Base-by-base conservation (phyloP, 2,113 vertebrate species). In the Malurus elegans region DNA sequence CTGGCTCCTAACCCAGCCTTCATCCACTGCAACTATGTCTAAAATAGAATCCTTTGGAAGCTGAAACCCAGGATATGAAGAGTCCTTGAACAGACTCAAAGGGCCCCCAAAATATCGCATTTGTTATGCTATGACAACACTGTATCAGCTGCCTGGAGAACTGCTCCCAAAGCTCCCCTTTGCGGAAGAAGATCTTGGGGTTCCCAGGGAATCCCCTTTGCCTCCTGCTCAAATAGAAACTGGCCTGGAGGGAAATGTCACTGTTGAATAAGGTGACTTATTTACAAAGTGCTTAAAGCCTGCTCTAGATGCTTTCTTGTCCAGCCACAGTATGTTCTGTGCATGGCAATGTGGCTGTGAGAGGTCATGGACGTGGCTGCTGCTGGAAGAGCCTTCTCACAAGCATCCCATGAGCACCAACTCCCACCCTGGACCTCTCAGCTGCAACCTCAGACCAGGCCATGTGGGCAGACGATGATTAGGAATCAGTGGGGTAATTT, bases 161-260 rank as follows among this genome's bases (percentile, higher is more conserved):
- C n/a, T 79, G 54, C 31, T 76, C 9, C 24, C n/a, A 44, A 34
- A 67, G 9, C 12, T 60, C 4, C 25, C 53, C 4, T 51, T 56
- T 32, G 58, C 31, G 19, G 28, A 56, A 14, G 25, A 64, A 67
- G 17, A 28, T 10, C 15, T 72, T 14, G 5, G 24, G 5, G 4
- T 57, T 10, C 8, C 5, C 28, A 36, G 17, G 31, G 54, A 87
- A 45, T 5, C 14, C 3, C 9, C 18, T 40, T 24, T 28, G n/a
- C 12, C 10, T 61, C 54, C 61, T 78, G 54, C 16, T 81, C 38
- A 78, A 31, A 44, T 2, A 56, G 40, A 69, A 80, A 78, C 36
- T 60, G 44, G 8, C 15, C 28, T 56, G 15, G 64, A 92, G 65
- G 29, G 48, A 86, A 83, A 75, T 1, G 0, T 8, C 0, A 0